These are phyloP conservation scores for Balanococcus diminutus DNA, from an alignment of 2,888 invertebrate species.

Conservation along the genomic window DNA sequence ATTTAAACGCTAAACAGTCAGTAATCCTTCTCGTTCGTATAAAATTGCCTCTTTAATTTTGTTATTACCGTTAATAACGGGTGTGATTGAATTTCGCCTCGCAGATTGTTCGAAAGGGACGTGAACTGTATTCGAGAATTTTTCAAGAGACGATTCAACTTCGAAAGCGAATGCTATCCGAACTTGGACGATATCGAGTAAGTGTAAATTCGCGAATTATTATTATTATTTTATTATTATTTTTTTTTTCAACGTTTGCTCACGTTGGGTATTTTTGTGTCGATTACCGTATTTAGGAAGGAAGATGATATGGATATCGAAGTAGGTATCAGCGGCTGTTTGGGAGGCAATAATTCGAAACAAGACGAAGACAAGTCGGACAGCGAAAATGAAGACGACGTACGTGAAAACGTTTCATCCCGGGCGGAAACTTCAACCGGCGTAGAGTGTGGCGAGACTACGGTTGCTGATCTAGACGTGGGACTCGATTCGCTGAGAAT, in stretches of 20 bases:
- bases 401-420: slow-evolving; percentile 57
- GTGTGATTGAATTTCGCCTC: background rate
- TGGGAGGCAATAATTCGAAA: slow-evolving; percentile 70
- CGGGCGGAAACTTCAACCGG: slow-evolving; percentile 56
- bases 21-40: slow-evolving; percentile 58
- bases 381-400: slow-evolving; percentile 59
- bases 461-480: slow-evolving; percentile 57
- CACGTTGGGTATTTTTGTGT: background rate
- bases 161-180: slow-evolving; percentile 83
- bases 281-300: slow-evolving; percentile 65
- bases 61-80: no score
- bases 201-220: no score
- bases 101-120: slow-evolving; percentile 80
- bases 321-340: slow-evolving; percentile 87
- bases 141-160: slow-evolving; percentile 87
- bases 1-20: slow-evolving; percentile 87
- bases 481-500: slow-evolving; percentile 56
- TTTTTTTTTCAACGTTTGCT: background rate
- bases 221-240: background rate
- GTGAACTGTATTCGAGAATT: slow-evolving; percentile 89
- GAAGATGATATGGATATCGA: slow-evolving; percentile 86
- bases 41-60: no score
- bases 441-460: no score
- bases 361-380: slow-evolving; percentile 63
- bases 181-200: slow-evolving; percentile 72